Conservation (phyloP, 2,888 invertebrate species). For the Ceriagrion tenellum region DNA sequence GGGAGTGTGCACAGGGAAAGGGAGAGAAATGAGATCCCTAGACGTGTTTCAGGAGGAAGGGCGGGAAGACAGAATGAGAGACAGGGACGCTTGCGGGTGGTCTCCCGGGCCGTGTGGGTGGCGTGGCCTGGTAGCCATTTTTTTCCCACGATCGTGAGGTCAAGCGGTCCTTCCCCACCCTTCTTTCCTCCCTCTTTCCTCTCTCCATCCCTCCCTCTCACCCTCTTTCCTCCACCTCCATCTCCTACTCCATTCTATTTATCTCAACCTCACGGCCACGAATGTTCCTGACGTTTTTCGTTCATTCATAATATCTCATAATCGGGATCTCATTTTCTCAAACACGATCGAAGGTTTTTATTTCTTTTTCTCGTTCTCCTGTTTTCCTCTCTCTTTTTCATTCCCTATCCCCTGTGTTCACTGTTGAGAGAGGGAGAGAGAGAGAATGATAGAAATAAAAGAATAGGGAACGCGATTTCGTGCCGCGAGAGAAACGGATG, state of each 20-base stretch:
- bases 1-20: neutral
- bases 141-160: conserved; percentile 49
- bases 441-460: neutral
- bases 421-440: neutral
- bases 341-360: neutral
- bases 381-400: neutral
- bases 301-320: conserved; percentile 64
- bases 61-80: neutral
- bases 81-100: neutral
- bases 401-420: neutral
- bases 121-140: neutral
- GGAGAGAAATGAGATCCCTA: neutral
- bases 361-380: neutral
- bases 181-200: neutral
- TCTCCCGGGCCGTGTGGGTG: neutral
- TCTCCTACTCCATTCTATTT: neutral
- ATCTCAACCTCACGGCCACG: conserved; percentile 28
- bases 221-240: neutral
- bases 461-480: neutral
- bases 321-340: conserved; percentile 51
- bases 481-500: neutral
- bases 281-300: conserved; percentile 54
- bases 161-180: conserved; percentile 4
- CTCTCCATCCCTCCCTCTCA: neutral
- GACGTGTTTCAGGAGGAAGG: neutral